Percentiles rank a stretch among this genome's conserved stretches.
Evolutionary conservation across 2,797 vertebrate genomes (phyloP).

Genomic region (Myotis pilosus): DNA sequence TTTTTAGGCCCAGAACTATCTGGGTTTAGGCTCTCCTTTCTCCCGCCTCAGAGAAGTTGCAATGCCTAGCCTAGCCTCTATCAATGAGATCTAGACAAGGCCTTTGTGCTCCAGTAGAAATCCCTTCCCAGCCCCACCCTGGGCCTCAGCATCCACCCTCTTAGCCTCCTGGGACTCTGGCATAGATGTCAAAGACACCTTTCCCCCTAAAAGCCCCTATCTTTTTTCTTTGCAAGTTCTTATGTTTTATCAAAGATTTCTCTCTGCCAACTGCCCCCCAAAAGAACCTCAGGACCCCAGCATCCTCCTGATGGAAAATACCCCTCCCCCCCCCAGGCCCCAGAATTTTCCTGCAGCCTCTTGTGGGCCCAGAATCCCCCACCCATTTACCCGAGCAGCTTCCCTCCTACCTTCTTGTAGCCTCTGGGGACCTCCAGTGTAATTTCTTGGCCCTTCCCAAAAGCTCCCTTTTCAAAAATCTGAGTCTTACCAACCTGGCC

Average conservation of each 20-base stretch:
- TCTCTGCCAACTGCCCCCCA: neutral
- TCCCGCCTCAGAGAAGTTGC: neutral
- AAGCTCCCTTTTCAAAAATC: neutral
- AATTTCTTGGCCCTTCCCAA: neutral
- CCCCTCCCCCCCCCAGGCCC: neutral
- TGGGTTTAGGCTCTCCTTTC: neutral
- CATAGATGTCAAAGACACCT: neutral
- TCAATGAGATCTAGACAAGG: neutral
- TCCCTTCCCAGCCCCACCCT: neutral
- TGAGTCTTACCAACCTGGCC: neutral
- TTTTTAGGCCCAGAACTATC: neutral
- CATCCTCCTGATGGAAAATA: neutral
- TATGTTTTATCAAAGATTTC: conserved; percentile 21
- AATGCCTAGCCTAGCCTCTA: neutral
- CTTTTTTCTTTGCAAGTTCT: neutral
- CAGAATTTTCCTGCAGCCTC: neutral
- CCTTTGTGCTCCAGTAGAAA: conserved; percentile 20
- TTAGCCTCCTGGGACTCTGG: neutral
- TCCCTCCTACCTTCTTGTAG: neutral
- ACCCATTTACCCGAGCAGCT: neutral
- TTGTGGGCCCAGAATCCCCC: neutral
- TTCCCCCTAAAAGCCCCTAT: neutral
- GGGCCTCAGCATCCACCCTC: neutral
- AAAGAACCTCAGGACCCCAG: neutral
- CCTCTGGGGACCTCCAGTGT: neutral